phyloP scores from a whole-genome alignment of 2,797 vertebrate genomes.

The Myiotriccus ornatus region DNA sequence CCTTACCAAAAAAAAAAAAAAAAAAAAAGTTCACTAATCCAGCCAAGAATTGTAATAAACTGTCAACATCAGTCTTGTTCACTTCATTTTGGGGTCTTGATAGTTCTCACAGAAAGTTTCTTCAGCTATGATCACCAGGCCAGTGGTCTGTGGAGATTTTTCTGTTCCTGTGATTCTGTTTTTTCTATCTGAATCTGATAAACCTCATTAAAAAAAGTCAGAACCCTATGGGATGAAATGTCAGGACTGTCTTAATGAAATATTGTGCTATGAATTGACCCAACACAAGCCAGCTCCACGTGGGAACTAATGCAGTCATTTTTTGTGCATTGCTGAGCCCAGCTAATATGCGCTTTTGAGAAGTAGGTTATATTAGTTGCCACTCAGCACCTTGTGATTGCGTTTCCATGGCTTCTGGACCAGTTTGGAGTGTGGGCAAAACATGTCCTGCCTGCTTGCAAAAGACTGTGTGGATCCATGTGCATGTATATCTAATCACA shows the following conservation, averaged over 20 bases:
- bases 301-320: conserved; percentile 22
- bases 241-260: conserved; percentile 28
- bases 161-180: conserved; percentile 28
- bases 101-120: conserved; percentile 1
- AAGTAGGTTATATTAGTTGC: conserved; percentile 26
- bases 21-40: not conserved
- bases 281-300: conserved; percentile 11
- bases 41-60: conserved; percentile 50
- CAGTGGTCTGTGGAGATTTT: conserved; percentile 34
- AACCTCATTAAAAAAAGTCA: conserved; percentile 49
- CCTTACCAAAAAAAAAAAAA: not conserved
- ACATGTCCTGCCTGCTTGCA: not conserved
- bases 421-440: not conserved
- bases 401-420: conserved; percentile 27
- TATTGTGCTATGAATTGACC: conserved; percentile 27
- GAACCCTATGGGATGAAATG: not conserved
- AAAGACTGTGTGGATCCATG: not conserved
- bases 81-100: conserved; percentile 39
- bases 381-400: conserved; percentile 49
- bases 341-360: not conserved
- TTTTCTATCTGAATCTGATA: conserved; percentile 54
- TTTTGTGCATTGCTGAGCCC: conserved; percentile 2
- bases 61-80: conserved; percentile 45
- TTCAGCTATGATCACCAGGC: conserved; percentile 1
- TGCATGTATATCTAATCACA: not conserved